A percentile compares a stretch with the other conserved stretches of the same genome.
phyloP scores from a whole-genome alignment of 2,888 invertebrate species.

The Volucella inanis region DNA sequence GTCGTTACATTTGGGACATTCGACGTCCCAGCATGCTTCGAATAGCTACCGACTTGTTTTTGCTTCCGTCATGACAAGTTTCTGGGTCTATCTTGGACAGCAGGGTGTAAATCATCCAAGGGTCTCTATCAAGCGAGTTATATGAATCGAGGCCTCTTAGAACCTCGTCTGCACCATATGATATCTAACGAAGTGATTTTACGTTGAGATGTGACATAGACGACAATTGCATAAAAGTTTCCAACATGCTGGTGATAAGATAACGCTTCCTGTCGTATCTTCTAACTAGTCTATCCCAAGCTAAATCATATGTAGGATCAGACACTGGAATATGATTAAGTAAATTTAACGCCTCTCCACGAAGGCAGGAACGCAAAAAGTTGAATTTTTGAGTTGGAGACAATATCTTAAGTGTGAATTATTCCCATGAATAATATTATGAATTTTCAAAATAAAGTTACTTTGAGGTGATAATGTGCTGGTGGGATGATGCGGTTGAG shows the following conservation, averaged over 20 bases:
- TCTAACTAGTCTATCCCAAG: constrained; percentile 4
- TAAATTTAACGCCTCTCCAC: background rate
- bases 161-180: constrained; percentile 14
- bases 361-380: constrained; percentile 4
- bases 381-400: background rate
- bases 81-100: constrained; percentile 27
- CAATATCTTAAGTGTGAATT: background rate
- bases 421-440: too few species aligned
- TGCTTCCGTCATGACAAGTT: background rate
- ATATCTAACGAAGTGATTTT: background rate
- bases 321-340: constrained; percentile 11
- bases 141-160: too few species aligned
- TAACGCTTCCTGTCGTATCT: constrained; percentile 14
- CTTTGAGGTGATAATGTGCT: too few species aligned
- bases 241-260: background rate
- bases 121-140: too few species aligned
- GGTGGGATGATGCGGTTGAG: too few species aligned
- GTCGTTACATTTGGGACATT: background rate
- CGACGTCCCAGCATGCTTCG: constrained; percentile 15
- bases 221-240: constrained; percentile 21
- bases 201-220: background rate
- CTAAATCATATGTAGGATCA: constrained; percentile 8
- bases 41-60: background rate
- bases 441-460: too few species aligned
- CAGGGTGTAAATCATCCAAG: background rate